Evolutionary conservation across 2,888 invertebrate genomes (phyloP), one percentile per base, ranked within the genome.

Genomic region (Lithophane socia): DNA sequence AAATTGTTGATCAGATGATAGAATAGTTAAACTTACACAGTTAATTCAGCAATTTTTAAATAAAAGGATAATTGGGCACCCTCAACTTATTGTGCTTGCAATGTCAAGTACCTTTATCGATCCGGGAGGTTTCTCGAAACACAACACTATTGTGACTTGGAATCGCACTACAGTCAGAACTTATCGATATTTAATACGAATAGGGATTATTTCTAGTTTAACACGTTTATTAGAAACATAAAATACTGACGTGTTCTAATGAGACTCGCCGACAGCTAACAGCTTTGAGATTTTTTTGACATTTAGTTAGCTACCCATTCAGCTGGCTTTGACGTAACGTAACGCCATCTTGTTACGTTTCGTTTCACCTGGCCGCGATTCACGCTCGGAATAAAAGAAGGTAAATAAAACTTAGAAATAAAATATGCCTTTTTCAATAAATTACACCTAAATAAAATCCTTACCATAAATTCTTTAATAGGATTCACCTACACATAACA

Each of bases 191-290:
- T 79, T 71, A 76, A 73, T 70, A 70, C 61, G 61, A 86, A 69
- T 86, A 69, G n/a, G 64, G 47, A 84, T 75, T 77, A 79, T 79
- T 86, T 68, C 44, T 72, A 75, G 7, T 75, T 68, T 49, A 63
- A 70, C 74, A 84, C 85, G 82, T 75, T 77, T 90, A 87, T 75
- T 90, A 89, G 1, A 88, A 89, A 79, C 80, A 54, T 82, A 83
- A 91, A 91, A 90, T 89, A 94, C 95, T 95, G 95, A 96, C 95
- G 95, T 96, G 96, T 94, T 92, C 90, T 85, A 85, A 85, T 91
- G 84, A 79, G 83, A 95, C 92, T 94, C 91, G 95, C 91, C 87
- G 89, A 84, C 52, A 68, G 72, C 66, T 24, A 47, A n/a, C n/a
- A n/a, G n/a, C n/a, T n/a, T n/a, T n/a, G 63, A 18, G 21, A 77